Conservation (phyloP, 2,888 invertebrate genomes). For the Deilephila elpenor region DNA sequence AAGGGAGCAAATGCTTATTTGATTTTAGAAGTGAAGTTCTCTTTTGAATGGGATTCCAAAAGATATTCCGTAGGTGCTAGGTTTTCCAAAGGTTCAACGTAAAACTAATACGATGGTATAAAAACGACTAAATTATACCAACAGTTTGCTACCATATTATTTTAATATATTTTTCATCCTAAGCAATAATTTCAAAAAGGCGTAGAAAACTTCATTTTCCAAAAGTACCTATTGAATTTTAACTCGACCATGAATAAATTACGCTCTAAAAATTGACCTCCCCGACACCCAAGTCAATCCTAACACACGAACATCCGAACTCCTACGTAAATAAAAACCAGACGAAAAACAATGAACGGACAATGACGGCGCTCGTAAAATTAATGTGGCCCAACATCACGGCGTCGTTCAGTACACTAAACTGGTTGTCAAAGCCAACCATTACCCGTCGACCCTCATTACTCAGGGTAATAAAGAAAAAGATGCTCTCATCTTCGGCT, state of each 20-base stretch:
- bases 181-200: too few species aligned
- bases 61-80: too few species aligned
- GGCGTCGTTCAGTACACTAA: constrained; percentile 42
- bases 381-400: constrained; percentile 52
- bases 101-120: too few species aligned
- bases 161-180: too few species aligned
- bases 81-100: too few species aligned
- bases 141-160: too few species aligned
- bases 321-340: constrained; percentile 46
- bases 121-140: too few species aligned
- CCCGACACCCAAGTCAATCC: not conserved
- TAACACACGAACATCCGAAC: constrained; percentile 33
- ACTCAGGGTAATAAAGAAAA: constrained; percentile 48
- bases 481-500: constrained; percentile 37
- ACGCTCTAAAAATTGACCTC: not conserved
- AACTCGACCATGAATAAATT: too few species aligned
- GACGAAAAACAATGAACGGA: constrained; percentile 48
- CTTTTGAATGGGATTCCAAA: not conserved
- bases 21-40: not conserved
- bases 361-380: constrained; percentile 52
- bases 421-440: constrained; percentile 55
- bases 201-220: too few species aligned
- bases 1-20: not conserved
- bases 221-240: too few species aligned
- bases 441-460: constrained; percentile 51